phyloP scores from a whole-genome alignment of 2,113 vertebrate species.

The Phaethornis superciliosus region DNA sequence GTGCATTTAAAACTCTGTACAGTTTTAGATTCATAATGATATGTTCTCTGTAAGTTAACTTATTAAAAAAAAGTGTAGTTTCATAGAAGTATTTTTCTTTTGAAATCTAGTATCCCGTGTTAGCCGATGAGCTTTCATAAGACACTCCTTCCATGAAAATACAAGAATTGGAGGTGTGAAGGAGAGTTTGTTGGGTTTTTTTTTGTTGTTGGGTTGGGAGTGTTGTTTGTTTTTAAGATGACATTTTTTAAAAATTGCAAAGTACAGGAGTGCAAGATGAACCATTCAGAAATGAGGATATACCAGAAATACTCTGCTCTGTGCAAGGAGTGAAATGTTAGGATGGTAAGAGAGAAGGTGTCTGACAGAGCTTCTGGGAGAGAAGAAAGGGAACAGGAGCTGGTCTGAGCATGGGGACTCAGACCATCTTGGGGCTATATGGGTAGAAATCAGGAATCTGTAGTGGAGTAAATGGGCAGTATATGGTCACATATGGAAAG shows the following conservation, averaged over 20 bases:
- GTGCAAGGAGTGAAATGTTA: not conserved
- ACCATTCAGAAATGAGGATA: not conserved
- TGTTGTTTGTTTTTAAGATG: not conserved
- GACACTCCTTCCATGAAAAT: not conserved
- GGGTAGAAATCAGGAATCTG: not conserved
- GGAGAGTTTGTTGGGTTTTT: not conserved
- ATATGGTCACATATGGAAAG: not conserved
- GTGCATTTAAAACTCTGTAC: not conserved
- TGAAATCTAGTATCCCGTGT: not conserved
- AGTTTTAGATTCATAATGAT: not conserved
- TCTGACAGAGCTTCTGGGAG: not conserved
- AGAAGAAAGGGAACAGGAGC: not conserved
- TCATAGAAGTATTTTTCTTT: not conserved
- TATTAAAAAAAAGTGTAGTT: not conserved
- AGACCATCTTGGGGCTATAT: not conserved
- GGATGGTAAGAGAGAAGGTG: not conserved
- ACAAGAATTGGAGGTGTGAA: not conserved
- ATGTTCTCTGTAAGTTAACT: not conserved
- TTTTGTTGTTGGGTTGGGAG: too few relatives aligned
- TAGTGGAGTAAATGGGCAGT: not conserved
- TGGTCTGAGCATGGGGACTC: not conserved
- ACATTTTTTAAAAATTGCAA: not conserved
- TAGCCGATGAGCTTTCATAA: not conserved
- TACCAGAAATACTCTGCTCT: not conserved
- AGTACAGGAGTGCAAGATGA: not conserved